Evolutionary conservation across 2,113 vertebrate genomes (phyloP), one percentile per base, ranked within the genome.

Genomic region (Ranitomeya imitator): DNA sequence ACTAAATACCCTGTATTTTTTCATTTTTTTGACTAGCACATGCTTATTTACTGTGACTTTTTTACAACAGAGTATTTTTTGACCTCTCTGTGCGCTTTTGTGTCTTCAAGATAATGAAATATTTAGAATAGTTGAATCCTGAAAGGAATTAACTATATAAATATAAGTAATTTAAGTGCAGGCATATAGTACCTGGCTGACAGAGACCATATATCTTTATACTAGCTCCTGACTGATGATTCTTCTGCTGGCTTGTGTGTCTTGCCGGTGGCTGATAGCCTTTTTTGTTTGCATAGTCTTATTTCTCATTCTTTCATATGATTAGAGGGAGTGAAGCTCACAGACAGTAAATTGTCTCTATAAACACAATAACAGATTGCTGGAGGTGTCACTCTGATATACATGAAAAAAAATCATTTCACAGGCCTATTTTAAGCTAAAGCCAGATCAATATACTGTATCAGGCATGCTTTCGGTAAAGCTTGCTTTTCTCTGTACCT

Each of bases 331-430:
- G 45, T 54, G 82, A 69, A 71, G 45, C 82, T 84, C 63, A 55
- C 52, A 55, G 82, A 55, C 67, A 84, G 82, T 26, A 84, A 51
- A 71, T 84, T 84, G 71, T 84, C 82, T 65, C 82, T 69, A 84
- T 84, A 84, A 84, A 84, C 63, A 84, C 45, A 69, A 83, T 83
- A 83, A 84, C 82, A 84, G 82, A 84, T 69, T 45, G 82, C 82
- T 84, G 26, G 82, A 71, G 82, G 82, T 69, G 65, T 84, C 51
- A 71, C 82, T 84, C 82, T 84, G 82, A 84, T 84, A 84, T 84
- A 84, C 82, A 84, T 84, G 82, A 84, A 84, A 83, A 83, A 45
- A 84, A 84, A 86, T 77, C 10, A 86, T 86, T 86, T 86, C 73
- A 65, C 74, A 86, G 37, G 59, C 21, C 8, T 19, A 67, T 79